Conservation (phyloP, 2,113 vertebrate species). For the Neolamprologus sp. region DNA sequence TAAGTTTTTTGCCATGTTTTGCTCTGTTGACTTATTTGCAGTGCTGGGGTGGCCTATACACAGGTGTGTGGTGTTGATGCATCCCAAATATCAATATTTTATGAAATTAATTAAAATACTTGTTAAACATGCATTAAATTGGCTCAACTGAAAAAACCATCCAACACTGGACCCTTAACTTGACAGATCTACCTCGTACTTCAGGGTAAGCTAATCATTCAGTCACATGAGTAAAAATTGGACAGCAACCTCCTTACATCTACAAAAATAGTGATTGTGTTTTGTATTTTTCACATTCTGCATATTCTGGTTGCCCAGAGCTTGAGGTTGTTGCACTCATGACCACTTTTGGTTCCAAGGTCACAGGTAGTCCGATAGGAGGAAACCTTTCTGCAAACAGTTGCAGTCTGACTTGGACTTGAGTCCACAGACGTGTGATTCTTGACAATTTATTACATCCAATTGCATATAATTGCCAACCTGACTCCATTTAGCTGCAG, state of each 20-base stretch:
- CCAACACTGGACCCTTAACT: neutral
- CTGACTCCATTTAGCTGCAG: neutral
- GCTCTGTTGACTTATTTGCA: neutral
- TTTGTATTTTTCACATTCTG: neutral
- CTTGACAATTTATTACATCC: neutral
- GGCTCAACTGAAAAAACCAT: neutral
- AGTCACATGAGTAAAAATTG: neutral
- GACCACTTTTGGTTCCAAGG: neutral
- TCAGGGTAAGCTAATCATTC: neutral
- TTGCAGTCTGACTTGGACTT: neutral
- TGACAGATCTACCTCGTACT: neutral
- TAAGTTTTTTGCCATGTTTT: neutral
- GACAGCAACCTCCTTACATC: neutral
- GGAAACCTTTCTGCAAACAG: neutral
- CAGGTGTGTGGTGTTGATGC: neutral
- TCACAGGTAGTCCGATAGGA: rapidly evolving
- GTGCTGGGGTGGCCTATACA: rapidly evolving
- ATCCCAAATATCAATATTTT: neutral
- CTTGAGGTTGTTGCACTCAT: neutral
- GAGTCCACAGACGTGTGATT: neutral
- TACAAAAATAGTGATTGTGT: neutral
- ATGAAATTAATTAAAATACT: neutral
- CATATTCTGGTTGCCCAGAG: neutral
- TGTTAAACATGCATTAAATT: neutral
- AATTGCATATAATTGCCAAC: neutral